Conservation (phyloP, 2,797 vertebrate genomes). For the Hypotaenidia okinawae region DNA sequence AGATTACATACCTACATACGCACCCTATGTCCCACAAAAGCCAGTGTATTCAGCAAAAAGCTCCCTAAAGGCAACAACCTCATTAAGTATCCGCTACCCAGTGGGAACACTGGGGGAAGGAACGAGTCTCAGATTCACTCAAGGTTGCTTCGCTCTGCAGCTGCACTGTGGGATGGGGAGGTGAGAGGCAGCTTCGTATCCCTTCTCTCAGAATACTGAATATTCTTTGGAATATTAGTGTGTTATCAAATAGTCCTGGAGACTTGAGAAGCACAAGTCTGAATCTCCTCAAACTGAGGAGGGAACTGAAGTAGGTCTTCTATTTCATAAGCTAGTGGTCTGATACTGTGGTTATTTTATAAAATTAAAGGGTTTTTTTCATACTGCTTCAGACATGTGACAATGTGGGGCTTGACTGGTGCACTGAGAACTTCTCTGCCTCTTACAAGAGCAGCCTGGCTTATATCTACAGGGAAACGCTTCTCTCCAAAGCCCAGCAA, state of each 20-base stretch:
- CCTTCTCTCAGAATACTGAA: not conserved
- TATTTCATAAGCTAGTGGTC: constrained; percentile 42
- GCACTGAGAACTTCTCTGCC: constrained; percentile 20
- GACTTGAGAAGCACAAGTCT: not conserved
- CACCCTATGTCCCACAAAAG: not conserved
- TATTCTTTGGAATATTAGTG: not conserved
- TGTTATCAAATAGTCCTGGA: constrained; percentile 1
- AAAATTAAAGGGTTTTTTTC: constrained; percentile 4
- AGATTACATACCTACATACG: too few relatives aligned
- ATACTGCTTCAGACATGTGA: not conserved
- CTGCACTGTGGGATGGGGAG: not conserved
- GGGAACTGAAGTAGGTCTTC: constrained; percentile 28
- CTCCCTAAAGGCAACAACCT: not conserved
- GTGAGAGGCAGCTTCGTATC: not conserved
- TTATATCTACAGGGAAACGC: constrained; percentile 14
- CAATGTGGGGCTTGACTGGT: constrained; percentile 4
- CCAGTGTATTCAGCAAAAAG: not conserved
- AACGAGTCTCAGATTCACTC: not conserved
- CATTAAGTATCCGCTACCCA: not conserved
- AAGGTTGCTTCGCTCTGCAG: not conserved
- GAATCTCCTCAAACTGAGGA: not conserved
- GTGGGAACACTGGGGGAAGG: not conserved
- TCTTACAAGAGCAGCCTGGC: constrained; percentile 27
- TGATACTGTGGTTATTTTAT: not conserved
- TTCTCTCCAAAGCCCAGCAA: constrained; percentile 47